These are phyloP conservation scores for Schizaphis graminum DNA, from an alignment of 2,888 invertebrate species.

Conservation along the genomic window DNA sequence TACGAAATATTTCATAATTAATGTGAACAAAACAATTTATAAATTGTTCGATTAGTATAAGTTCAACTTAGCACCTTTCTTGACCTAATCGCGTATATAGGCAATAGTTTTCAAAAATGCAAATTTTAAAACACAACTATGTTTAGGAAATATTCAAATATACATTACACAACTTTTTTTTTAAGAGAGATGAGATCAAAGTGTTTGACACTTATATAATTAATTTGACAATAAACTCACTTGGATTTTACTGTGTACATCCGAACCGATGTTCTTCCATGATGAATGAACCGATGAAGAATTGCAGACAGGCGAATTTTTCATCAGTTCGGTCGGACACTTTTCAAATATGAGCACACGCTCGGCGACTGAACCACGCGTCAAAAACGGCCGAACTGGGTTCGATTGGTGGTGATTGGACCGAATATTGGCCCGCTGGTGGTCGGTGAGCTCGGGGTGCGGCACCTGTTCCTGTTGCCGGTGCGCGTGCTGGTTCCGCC, in stretches of 20 bases:
- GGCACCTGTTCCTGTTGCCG: conserved; percentile 73
- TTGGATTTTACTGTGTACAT: conserved; percentile 73
- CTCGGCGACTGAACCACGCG: conserved; percentile 91
- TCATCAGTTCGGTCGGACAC: conserved; percentile 85
- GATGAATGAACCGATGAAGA: conserved; percentile 71
- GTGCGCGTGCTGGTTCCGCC: conserved; percentile 47
- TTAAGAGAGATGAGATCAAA: neutral
- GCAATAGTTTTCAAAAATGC: neutral
- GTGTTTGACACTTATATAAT: neutral
- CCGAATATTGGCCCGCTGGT: conserved; percentile 72
- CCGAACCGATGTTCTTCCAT: conserved; percentile 72
- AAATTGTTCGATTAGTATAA: neutral
- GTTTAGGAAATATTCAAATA: neutral
- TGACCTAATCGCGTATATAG: neutral
- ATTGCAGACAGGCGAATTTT: conserved; percentile 72
- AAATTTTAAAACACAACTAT: neutral
- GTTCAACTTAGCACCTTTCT: neutral
- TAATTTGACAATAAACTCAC: conserved; percentile 70
- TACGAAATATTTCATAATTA: neutral
- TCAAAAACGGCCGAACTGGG: conserved; percentile 87
- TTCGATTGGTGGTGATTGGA: conserved; percentile 70
- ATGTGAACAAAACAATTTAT: neutral
- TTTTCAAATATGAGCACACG: conserved; percentile 91
- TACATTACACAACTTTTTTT: neutral
- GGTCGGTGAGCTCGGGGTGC: conserved; percentile 78